Evolutionary conservation across 2,888 invertebrate species (phyloP).

Genomic region (Epinotia bilunana): DNA sequence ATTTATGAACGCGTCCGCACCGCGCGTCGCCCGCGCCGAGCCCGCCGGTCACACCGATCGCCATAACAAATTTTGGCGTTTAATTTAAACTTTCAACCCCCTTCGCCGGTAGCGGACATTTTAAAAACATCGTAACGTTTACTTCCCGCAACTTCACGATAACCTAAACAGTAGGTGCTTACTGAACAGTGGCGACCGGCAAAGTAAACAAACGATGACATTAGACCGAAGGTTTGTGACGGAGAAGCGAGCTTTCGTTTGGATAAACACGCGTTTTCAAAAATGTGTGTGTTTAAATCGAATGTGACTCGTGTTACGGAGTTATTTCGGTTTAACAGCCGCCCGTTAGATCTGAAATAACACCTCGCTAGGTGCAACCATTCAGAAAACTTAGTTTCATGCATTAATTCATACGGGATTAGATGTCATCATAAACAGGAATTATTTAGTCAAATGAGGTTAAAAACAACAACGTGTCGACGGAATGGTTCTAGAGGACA

Average conservation of each 20-base stretch:
- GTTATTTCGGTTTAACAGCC: conserved; percentile 81
- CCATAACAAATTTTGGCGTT: conserved; percentile 72
- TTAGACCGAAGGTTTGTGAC: conserved; percentile 27
- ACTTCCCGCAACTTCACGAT: conserved; percentile 27
- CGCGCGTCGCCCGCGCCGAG: conserved; percentile 53
- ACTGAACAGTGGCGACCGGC: conserved; percentile 35
- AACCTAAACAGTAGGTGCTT: conserved; percentile 36
- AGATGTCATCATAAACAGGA: conserved; percentile 84
- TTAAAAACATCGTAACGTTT: conserved; percentile 36
- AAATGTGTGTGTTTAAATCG: conserved; percentile 84
- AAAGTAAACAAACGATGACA: conserved; percentile 44
- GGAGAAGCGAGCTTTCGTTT: conserved; percentile 74
- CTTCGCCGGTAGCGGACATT: conserved; percentile 50
- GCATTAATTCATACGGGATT: conserved; percentile 83
- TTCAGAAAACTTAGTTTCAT: conserved; percentile 66
- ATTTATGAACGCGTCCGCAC: conserved; percentile 81
- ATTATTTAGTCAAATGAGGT: conserved; percentile 82
- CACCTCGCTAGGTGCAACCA: conserved; percentile 69
- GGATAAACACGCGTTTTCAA: conserved; percentile 83
- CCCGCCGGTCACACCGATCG: conserved; percentile 59
- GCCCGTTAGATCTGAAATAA: conserved; percentile 74
- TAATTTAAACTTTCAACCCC: conserved; percentile 77
- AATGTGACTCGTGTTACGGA: conserved; percentile 81
- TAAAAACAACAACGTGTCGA: conserved; percentile 75
- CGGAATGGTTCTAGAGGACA: conserved; percentile 66